Evolutionary conservation across 2,888 invertebrate species (phyloP), one percentile per base, ranked within the genome.

Genomic region (Danaus chrysippus): DNA sequence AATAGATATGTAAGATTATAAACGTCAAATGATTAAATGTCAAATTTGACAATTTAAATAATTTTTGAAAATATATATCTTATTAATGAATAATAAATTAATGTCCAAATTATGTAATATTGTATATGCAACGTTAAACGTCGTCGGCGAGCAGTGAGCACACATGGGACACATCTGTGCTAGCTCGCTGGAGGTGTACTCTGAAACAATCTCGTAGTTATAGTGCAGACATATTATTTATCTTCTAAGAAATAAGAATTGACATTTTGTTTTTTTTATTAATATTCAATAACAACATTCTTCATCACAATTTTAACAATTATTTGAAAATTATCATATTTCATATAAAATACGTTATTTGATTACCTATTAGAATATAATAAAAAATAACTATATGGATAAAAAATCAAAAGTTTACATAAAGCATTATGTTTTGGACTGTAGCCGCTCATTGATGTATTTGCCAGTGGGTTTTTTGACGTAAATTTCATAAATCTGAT

Each of bases 111-210:
- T 17, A 1, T 10, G 11, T 17, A 10, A 17, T 17, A 49, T 17
- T 17, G 0, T 2, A 49, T 17, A n/a, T 49, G 5, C 15, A 15
- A 10, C 49, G 70, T 67, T 68, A 70, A 71, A 76, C 78, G 76
- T 72, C 75, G 75, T 72, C 73, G 71, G 74, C 76, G 75, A 76
- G 81, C 80, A 79, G 78, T 81, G 82, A 83, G 85, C 84, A 88
- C 90, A 90, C 84, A 88, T 90, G 90, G 78, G 83, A 72, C 85
- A 84, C 90, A 91, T 89, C 87, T 91, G 90, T 80, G 84, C 79
- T 72, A 74, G 63, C 73, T 73, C 75, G 78, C 78, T 76, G 83
- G 86, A 87, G 89, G 89, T 89, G 83, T 81, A 84, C 83, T 79
- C 81, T 75, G 75, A 77, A 75, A 76, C 58, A 34, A 34, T 34